Base-by-base conservation (phyloP, 1,140 invertebrate species). In the Drosophila subobscura region DNA sequence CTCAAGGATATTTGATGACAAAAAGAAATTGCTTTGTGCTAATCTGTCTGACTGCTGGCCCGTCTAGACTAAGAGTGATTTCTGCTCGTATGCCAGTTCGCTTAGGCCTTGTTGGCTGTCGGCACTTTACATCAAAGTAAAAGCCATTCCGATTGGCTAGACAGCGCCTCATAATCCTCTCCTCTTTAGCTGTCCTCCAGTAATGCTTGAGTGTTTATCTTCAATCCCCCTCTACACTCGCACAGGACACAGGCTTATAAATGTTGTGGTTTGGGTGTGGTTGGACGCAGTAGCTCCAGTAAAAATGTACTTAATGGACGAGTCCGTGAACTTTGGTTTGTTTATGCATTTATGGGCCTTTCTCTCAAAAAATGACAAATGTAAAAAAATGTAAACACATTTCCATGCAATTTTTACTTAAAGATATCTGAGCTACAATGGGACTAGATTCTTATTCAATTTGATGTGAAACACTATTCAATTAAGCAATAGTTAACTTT, bases 11-110 rank as follows among this genome's bases (percentile, higher is more conserved):
- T 88, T 89, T 79, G 67, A 89, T 88, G 84, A 88, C 83, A 83
- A 89, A 89, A 88, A 79, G 83, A 89, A 88, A 88, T 89, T 88
- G 79, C 79, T 72, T 89, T 89, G 79, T 70, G 76, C 83, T 88
- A 88, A 88, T 84, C 83, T 70, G 81, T 75, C 78, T 81, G 71
- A 55, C 63, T 55, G 72, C 59, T 79, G 67, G 72, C 63, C 68
- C 45, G 79, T 81, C 83, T 88, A 86, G 83, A 86, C 83, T 37
- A 37, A 12, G 33, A 37, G 10, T 88, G 78, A 88, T 83, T 88
- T 78, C 59, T 29, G 58, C 44, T 20, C 8, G 54, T 60, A 46
- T 60, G 27, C 25, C 42, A 23, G 83, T 86, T 78, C 83, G 83
- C 81, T 86, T 86, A 86, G 81, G 81, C 81, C 78, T 86, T 84